Evolutionary conservation across 2,888 invertebrate genomes (phyloP).

Genomic region (Drosophila quinaria): DNA sequence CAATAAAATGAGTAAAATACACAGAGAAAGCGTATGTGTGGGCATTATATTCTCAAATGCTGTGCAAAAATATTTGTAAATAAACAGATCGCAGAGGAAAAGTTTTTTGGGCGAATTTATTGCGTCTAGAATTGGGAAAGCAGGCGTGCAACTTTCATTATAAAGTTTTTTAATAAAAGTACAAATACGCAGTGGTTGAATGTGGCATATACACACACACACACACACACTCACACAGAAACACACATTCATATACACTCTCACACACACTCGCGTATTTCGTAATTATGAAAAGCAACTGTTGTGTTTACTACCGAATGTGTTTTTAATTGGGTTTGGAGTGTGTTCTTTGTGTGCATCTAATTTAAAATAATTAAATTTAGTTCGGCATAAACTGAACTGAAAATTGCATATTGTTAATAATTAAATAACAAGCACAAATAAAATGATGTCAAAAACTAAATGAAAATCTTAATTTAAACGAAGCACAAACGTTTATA

Average conservation of each 20-base stretch:
- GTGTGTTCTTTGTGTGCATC: constrained; percentile 28
- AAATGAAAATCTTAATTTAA: constrained; percentile 11
- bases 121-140: constrained; percentile 63
- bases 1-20: constrained; percentile 9
- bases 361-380: constrained; percentile 68
- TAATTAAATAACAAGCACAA: constrained; percentile 20
- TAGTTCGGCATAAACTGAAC: constrained; percentile 15
- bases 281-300: constrained; percentile 64
- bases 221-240: constrained; percentile 6
- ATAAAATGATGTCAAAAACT: neutral
- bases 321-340: constrained; percentile 47
- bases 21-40: constrained; percentile 5
- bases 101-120: constrained; percentile 57
- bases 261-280: neutral
- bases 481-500: neutral
- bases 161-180: constrained; percentile 79
- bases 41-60: constrained; percentile 35
- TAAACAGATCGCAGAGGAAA: constrained; percentile 41
- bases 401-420: constrained; percentile 6
- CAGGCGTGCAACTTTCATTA: constrained; percentile 75
- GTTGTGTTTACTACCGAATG: constrained; percentile 47
- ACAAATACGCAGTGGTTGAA: constrained; percentile 64
- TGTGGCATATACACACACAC: constrained; percentile 21
- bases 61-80: constrained; percentile 65
- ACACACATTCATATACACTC: neutral